phyloP scores from a whole-genome alignment of 2,797 vertebrate genomes.

The Melanogrammus aeglefinus region DNA sequence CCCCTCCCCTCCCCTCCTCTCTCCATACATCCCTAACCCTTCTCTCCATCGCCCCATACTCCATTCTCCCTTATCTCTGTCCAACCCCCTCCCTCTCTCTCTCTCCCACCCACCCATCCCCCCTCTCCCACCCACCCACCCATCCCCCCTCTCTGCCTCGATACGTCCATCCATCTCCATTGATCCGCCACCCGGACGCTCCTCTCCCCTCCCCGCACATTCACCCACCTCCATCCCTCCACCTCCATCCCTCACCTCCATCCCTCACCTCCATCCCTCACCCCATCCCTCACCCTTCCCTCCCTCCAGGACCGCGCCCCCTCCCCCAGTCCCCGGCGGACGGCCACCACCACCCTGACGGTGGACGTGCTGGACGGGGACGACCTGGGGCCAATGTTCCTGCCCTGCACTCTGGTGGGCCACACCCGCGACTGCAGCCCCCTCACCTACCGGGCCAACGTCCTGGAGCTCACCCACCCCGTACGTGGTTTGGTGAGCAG shows the following conservation, averaged over 20 bases:
- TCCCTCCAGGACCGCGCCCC: constrained; percentile 86
- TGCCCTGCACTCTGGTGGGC: constrained; percentile 88
- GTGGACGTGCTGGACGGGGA: constrained; percentile 94
- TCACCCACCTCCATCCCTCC: neutral
- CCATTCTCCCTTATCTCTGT: neutral
- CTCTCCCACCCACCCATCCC: too few relatives aligned
- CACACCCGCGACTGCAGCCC: constrained; percentile 92
- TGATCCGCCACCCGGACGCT: neutral
- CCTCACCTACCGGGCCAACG: constrained; percentile 83
- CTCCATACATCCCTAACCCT: neutral
- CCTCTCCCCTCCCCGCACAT: too few relatives aligned
- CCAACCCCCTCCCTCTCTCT: neutral
- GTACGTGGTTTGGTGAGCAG: constrained; percentile 56
- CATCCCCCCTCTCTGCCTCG: neutral
- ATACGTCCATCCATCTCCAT: too few relatives aligned
- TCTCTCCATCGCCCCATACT: neutral
- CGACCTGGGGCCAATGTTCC: constrained; percentile 94
- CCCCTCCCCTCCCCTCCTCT: neutral
- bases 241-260: neutral
- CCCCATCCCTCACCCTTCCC: neutral
- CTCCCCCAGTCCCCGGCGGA: constrained; percentile 82
- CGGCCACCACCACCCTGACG: constrained; percentile 90
- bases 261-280: neutral
- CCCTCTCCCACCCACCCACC: too few relatives aligned
- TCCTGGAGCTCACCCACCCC: constrained; percentile 87